Evolutionary conservation across 2,797 vertebrate genomes (phyloP), one percentile per base, ranked within the genome.

Genomic region (Pseudocheirus occidentalis): DNA sequence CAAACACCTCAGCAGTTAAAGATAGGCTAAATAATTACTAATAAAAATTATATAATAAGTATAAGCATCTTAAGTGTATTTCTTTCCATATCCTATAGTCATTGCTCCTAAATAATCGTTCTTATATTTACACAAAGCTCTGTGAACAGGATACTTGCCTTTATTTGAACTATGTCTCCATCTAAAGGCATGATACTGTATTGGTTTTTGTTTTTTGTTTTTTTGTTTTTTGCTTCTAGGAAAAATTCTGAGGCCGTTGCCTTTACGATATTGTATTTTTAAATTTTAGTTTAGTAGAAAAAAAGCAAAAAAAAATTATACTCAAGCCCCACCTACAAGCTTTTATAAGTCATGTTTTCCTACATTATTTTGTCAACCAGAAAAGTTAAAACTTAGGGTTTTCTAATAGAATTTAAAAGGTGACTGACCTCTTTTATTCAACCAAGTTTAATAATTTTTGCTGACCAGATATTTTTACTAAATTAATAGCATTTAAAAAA

Each of bases 121-220:
- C 94, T 96, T 96, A 91, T 40, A 91, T 96, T 98, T 96, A 97
- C 57, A 96, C 96, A 98, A 98, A 97, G 96, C 95, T 91, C 58
- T 95, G 59, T 54, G 96, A 98, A 96, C 54, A 31, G 92, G 96
- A 53, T 95, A 97, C 94, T 94, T 58, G 66, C 94, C 94, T 98
- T 98, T 98, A 96, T 98, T 98, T 98, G 98, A 99, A 98, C 99
- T 99, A 99, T 99, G 99, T 99, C 99, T 99, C 99, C 99, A 99
- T 99, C 99, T 99, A 99, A 99, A 99, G 99, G 99, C 92, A 91
- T 97, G 92, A 91, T 12, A 50, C 90, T 96, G 97, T 97, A 98
- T 62, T 98, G 96, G 10, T 54, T 54, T 54, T 98, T n/a, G 28
- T 29, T 1, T 58, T 40, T n/a, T 62, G 29, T 55, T 62, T 62